phyloP scores from a whole-genome alignment of 1,140 invertebrate genomes.

The Pseudobourletiella spinata region DNA sequence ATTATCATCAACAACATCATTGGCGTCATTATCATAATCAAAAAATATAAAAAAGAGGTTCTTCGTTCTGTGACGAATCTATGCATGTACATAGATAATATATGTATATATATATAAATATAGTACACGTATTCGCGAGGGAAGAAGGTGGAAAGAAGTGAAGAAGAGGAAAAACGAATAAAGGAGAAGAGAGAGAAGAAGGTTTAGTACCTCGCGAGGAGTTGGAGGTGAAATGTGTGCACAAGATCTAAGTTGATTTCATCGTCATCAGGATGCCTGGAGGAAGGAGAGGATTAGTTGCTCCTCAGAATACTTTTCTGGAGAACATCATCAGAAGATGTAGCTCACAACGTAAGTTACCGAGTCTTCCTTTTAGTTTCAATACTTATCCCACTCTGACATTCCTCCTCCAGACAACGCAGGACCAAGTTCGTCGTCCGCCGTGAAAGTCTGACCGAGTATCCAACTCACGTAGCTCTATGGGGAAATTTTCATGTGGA shows the following conservation, averaged over 20 bases:
- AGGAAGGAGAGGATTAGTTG: slow-evolving; percentile 91
- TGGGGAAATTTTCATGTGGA: no score
- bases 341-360: slow-evolving; percentile 91
- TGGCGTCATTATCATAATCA: background rate
- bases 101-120: no score
- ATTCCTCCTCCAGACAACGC: no score
- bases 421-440: no score
- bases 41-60: no score
- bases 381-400: no score
- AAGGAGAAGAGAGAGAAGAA: background rate
- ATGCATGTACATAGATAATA: no score
- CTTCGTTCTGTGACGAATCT: no score
- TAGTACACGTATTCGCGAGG: no score
- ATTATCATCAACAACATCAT: background rate
- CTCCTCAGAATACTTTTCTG: slow-evolving; percentile 98
- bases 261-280: slow-evolving; percentile 67
- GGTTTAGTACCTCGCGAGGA: background rate
- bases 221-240: slow-evolving; percentile 6
- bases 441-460: no score
- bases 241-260: slow-evolving; percentile 13
- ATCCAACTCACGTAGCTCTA: no score
- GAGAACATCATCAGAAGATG: slow-evolving; percentile 98
- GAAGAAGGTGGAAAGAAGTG: background rate
- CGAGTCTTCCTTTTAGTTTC: background rate
- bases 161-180: background rate